Evolutionary conservation across 2,797 vertebrate genomes (phyloP).

Genomic region (Syndactyla subalaris): DNA sequence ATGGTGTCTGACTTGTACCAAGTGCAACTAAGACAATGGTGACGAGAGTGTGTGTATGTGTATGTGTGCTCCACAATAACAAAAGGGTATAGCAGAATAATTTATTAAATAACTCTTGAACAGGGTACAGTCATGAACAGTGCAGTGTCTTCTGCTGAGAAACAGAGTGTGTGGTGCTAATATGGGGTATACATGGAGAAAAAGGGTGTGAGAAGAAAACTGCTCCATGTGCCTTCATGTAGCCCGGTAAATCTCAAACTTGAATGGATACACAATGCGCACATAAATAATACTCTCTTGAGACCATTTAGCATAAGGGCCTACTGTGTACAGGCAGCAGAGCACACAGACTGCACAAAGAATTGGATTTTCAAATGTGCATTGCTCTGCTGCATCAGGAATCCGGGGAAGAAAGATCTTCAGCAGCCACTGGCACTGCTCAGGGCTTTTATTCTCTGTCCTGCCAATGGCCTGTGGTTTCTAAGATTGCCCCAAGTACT

Average conservation of each 20-base stretch:
- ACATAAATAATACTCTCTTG: neutral
- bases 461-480: neutral
- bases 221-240: neutral
- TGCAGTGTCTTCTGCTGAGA: neutral
- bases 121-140: neutral
- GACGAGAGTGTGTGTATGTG: accelerated
- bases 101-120: neutral
- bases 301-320: neutral
- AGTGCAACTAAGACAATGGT: neutral
- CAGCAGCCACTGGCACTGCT: neutral
- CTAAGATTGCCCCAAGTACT: neutral
- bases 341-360: neutral
- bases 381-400: neutral
- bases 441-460: neutral
- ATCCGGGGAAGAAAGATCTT: neutral
- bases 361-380: neutral
- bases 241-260: neutral
- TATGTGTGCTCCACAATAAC: neutral
- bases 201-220: neutral
- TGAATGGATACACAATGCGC: neutral
- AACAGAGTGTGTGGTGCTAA: neutral
- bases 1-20: neutral
- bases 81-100: neutral
- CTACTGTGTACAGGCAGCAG: neutral
- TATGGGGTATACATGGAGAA: accelerated